Percentiles rank a stretch among this genome's conserved stretches.
These are phyloP conservation scores for Pogonognathellus flavescens DNA, from an alignment of 1,140 invertebrate species.

Conservation along the genomic window DNA sequence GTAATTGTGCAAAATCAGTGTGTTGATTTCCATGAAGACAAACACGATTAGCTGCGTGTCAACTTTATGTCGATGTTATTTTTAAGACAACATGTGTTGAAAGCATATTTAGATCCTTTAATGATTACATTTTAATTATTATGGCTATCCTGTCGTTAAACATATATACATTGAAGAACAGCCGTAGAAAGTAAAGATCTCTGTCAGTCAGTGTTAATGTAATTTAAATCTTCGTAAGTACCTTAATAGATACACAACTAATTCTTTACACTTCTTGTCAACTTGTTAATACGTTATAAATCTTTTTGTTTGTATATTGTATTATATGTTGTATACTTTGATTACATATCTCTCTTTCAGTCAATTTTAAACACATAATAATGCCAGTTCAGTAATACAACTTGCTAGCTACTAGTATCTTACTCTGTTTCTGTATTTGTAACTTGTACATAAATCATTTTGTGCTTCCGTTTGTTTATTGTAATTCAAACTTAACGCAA, in stretches of 20 bases:
- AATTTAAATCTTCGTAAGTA: constrained; percentile 41
- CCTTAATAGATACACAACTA: constrained; percentile 3
- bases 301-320: not conserved
- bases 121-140: constrained; percentile 16
- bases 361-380: not conserved
- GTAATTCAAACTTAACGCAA: constrained; percentile 40
- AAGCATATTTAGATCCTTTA: not conserved
- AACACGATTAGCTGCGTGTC: not conserved
- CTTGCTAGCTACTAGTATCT: constrained; percentile 18
- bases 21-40: not conserved
- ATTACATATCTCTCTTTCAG: not conserved
- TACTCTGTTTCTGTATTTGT: constrained; percentile 14
- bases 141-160: constrained; percentile 1
- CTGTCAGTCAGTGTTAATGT: constrained; percentile 31
- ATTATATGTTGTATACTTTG: not conserved
- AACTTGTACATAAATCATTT: not conserved
- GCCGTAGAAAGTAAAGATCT: constrained; percentile 13
- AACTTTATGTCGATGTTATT: not conserved
- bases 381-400: constrained; percentile 9
- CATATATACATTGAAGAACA: constrained; percentile 11
- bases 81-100: not conserved
- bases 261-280: constrained; percentile 12
- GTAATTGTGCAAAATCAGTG: not conserved
- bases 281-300: constrained; percentile 36
- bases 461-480: constrained; percentile 39